These are phyloP conservation scores for Drosophila dunni DNA, from an alignment of 1,140 invertebrate genomes.

Conservation along the genomic window DNA sequence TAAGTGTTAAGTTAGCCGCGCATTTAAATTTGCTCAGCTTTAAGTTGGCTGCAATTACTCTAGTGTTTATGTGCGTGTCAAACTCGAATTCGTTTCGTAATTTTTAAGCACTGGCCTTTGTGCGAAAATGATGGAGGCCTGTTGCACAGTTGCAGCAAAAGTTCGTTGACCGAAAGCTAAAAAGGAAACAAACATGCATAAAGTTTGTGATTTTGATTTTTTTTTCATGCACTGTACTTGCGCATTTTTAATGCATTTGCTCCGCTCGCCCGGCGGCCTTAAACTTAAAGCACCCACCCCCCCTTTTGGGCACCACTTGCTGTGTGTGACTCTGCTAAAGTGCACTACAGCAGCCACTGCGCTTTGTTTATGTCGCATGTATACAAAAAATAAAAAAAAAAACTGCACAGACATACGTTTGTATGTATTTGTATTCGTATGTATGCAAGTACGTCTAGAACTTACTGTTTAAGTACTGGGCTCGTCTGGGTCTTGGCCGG, in stretches of 20 bases:
- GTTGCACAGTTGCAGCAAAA: conserved; percentile 26
- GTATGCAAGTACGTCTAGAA: conserved; percentile 60
- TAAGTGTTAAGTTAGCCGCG: background rate
- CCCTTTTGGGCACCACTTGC: conserved; percentile 2
- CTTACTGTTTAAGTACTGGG: conserved; percentile 65
- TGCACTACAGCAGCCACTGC: conserved; percentile 60
- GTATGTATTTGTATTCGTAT: conserved; percentile 28
- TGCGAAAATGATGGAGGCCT: conserved; percentile 15
- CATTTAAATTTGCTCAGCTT: conserved; percentile 7
- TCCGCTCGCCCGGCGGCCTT: conserved; percentile 51
- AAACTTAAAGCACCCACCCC: conserved; percentile 52
- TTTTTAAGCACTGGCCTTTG: conserved; percentile 5
- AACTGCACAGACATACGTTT: conserved; percentile 22
- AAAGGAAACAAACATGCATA: conserved; percentile 25
- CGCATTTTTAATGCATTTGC: conserved; percentile 74
- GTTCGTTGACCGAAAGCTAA: conserved; percentile 67
- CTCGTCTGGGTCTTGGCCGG: conserved; percentile 53
- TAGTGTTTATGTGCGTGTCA: conserved; percentile 13
- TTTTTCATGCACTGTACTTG: conserved; percentile 54
- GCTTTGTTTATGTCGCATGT: conserved; percentile 49
- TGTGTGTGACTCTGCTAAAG: conserved; percentile 55
- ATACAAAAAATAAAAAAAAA: conserved; percentile 22
- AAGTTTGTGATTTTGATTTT: conserved; percentile 74
- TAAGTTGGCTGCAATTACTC: background rate
- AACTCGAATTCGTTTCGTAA: conserved; percentile 2